Percentiles rank a stretch among this genome's conserved stretches.
Conservation (phyloP, 2,888 invertebrate species). For the Dicycla oo region DNA sequence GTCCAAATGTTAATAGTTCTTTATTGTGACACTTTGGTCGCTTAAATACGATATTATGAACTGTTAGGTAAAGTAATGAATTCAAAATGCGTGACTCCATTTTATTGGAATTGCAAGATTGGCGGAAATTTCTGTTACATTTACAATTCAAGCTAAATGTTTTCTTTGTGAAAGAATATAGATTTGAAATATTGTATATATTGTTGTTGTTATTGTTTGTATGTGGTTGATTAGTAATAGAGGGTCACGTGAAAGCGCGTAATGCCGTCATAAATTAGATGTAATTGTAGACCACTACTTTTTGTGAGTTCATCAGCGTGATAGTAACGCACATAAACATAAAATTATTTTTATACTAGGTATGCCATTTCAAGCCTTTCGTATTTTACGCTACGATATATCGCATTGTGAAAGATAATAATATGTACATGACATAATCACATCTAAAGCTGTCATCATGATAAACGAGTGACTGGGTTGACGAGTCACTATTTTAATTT, state of each 20-base stretch:
- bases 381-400: constrained; percentile 23
- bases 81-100: constrained; percentile 49
- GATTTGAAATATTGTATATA: constrained; percentile 6
- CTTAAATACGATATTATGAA: constrained; percentile 30
- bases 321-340: constrained; percentile 12
- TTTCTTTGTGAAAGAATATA: constrained; percentile 1
- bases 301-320: neutral
- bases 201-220: too few relatives aligned
- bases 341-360: neutral
- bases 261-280: neutral
- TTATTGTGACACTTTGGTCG: constrained; percentile 44
- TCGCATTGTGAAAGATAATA: constrained; percentile 35
- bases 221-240: neutral
- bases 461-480: constrained; percentile 33
- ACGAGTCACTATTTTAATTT: constrained; percentile 20
- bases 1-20: constrained; percentile 45
- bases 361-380: constrained; percentile 10
- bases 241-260: neutral
- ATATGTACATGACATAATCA: constrained; percentile 17
- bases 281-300: constrained; percentile 6
- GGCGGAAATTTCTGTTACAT: constrained; percentile 19
- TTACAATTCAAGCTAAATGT: constrained; percentile 8
- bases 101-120: constrained; percentile 40
- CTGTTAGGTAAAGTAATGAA: constrained; percentile 26
- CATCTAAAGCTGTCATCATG: constrained; percentile 27